A percentile compares a stretch with the other conserved stretches of the same genome.
Conservation (phyloP, 2,113 vertebrate species). For the Burhinus oedicnemus region DNA sequence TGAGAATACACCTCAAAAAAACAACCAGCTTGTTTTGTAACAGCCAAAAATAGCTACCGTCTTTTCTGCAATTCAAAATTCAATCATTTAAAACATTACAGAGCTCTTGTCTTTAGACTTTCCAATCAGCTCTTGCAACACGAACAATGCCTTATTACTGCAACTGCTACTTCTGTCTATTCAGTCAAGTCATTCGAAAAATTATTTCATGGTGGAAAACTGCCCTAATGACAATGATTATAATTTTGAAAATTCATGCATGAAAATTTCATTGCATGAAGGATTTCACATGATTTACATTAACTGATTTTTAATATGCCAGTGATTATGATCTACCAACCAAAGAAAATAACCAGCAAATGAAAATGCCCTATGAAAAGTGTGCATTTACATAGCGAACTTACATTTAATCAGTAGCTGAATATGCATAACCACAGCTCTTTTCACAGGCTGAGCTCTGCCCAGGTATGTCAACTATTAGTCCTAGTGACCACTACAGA, state of each 20-base stretch:
- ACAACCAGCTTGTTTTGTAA: neutral
- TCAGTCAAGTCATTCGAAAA: neutral
- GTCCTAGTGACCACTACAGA: neutral
- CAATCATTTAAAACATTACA: neutral
- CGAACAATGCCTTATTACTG: neutral
- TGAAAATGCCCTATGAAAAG: neutral
- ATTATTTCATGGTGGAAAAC: neutral
- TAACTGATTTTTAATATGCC: slow-evolving; percentile 6
- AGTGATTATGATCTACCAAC: neutral
- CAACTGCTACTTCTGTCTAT: neutral
- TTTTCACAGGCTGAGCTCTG: neutral
- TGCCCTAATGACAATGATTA: neutral
- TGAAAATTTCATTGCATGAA: neutral
- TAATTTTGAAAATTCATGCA: neutral
- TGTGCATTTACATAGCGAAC: neutral
- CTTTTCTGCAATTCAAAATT: neutral
- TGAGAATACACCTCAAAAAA: neutral
- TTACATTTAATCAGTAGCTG: neutral
- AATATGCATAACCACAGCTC: neutral
- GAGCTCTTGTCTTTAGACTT: neutral
- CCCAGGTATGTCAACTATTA: neutral
- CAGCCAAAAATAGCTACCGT: neutral
- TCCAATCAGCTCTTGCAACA: neutral
- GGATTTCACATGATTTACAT: neutral
- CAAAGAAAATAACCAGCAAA: neutral